Base-by-base conservation (phyloP, 2,888 invertebrate genomes). In the Mesopsocus fuscifrons region DNA sequence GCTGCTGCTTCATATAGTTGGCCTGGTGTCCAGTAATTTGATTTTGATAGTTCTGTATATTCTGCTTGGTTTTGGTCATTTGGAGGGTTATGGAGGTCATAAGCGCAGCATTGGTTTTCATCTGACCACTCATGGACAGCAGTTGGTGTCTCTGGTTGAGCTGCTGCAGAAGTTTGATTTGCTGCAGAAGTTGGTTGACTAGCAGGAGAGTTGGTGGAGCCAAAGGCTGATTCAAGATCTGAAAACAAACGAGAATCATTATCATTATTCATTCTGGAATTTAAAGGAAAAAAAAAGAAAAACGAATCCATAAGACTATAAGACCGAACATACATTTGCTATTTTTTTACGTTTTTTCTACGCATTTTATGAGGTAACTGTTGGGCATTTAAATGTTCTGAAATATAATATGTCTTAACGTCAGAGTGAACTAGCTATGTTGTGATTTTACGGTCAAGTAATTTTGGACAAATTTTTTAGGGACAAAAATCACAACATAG, bases 21-120 rank as follows among this genome's bases (percentile, higher is more conserved):
- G 88, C 85, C 66, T 91, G 91, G 64, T 94, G 91, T 49, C 85
- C 82, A 53, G 87, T 81, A 52, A 94, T 92, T 69, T 89, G 88
- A 65, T 80, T 85, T 77, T 83, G 91, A 52, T 89, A 65, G 59
- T 79, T 84, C 50, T 79, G 71, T 54, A 95, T 94, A 60, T 88
- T 85, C 62, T 91, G 89, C 58, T 92, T 92, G 46, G 88, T 84
- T 64, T 91, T 89, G 44, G 83, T 81, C 49, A 94, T 88, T 57
- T 88, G 80, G 53, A 87, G 77, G 6, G 26, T 26, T 6, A 26
- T 26, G 46, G 82, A 78, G 54, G 80, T 75, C 57, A 85, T 84
- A 57, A 91, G 68, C 44, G 68, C 63, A 42, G 61, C 57, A 15
- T 42, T 43, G 13, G 11, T 32, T 22, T 34, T 5, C 38, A 38